phyloP scores from a whole-genome alignment of 2,888 invertebrate genomes.

The Netelia fuscicornis region DNA sequence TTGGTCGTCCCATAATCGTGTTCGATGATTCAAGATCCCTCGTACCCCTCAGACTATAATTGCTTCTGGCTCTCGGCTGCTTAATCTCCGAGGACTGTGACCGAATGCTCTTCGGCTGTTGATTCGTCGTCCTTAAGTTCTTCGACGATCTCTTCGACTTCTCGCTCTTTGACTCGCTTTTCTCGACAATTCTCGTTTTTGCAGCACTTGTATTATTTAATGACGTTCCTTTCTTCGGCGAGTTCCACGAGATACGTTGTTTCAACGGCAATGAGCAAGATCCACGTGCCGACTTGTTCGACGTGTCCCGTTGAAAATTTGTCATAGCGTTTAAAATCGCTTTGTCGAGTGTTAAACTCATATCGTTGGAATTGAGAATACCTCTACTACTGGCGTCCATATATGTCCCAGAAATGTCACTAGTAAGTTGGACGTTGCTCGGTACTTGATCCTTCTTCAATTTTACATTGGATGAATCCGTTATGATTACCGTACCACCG shows the following conservation, averaged over 20 bases:
- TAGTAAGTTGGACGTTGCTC: slow-evolving; percentile 42
- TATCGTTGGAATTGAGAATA: slow-evolving; percentile 35
- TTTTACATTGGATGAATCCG: neutral
- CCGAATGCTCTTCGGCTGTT: slow-evolving; percentile 4
- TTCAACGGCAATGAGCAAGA: slow-evolving; percentile 52
- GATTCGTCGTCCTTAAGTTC: neutral
- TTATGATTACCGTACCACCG: slow-evolving; percentile 9
- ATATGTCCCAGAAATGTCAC: slow-evolving; percentile 62
- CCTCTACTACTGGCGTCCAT: slow-evolving; percentile 65
- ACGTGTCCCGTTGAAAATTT: neutral
- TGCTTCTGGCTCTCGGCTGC: slow-evolving; percentile 40
- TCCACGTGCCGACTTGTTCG: slow-evolving; percentile 57
- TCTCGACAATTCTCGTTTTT: slow-evolving; percentile 7
- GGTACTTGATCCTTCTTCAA: slow-evolving; percentile 1
- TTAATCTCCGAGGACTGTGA: slow-evolving; percentile 25
- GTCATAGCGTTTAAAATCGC: neutral
- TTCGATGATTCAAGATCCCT: slow-evolving; percentile 28
- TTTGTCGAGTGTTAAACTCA: slow-evolving; percentile 35
- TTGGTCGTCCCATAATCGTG: neutral
- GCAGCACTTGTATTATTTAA: slow-evolving; percentile 21
- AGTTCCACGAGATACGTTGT: slow-evolving; percentile 40
- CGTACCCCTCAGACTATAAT: slow-evolving; percentile 17
- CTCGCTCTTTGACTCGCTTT: neutral
- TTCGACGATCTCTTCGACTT: slow-evolving; percentile 2
- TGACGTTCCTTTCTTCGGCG: slow-evolving; percentile 49